Percentiles rank a stretch among this genome's conserved stretches.
These are phyloP conservation scores for Eulemur macaco DNA, from an alignment of 2,113 vertebrate species.

Conservation along the genomic window DNA sequence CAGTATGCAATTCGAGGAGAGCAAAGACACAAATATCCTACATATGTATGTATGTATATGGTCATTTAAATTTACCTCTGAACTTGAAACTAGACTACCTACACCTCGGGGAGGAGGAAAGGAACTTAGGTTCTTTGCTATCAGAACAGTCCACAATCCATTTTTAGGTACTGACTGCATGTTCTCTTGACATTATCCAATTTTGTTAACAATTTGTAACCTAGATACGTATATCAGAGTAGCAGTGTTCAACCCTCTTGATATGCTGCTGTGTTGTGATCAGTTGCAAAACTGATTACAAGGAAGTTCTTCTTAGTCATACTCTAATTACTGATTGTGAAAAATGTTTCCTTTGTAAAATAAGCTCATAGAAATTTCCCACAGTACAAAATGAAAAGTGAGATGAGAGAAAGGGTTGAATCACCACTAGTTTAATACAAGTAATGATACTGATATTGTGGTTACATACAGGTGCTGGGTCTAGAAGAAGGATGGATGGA, in stretches of 20 bases:
- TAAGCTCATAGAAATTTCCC: background rate
- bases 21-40: background rate
- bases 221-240: background rate
- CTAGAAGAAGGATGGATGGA: too few species aligned
- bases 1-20: background rate
- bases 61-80: background rate
- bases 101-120: background rate
- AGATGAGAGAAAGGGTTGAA: background rate
- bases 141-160: background rate
- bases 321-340: background rate
- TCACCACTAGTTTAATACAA: background rate
- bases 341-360: conserved; percentile 6
- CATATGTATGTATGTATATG: background rate
- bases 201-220: conserved; percentile 24
- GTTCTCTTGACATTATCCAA: background rate
- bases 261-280: background rate
- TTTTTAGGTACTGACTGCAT: background rate
- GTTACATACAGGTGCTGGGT: background rate
- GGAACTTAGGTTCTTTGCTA: background rate
- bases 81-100: background rate
- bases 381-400: background rate
- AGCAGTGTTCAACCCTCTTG: background rate
- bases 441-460: background rate
- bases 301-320: background rate
- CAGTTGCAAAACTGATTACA: background rate